Evolutionary conservation across 2,797 vertebrate genomes (phyloP), one percentile per base, ranked within the genome.

Genomic region (Manis crassicaudata): DNA sequence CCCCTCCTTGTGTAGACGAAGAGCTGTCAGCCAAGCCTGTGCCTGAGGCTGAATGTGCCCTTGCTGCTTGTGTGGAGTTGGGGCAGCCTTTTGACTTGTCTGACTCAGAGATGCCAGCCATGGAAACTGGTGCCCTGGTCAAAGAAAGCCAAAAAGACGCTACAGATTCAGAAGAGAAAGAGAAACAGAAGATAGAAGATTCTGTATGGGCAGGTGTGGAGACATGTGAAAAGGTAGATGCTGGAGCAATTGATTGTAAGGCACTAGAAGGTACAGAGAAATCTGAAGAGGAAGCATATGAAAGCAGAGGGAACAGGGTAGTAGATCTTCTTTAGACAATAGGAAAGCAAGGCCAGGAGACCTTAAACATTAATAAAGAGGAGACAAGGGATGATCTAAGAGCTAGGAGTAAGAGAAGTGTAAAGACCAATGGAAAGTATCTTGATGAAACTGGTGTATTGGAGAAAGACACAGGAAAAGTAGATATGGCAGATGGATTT

Each of bases 11-110:
- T 0, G 91, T 94, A 96, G 98, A 93, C 93, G 94, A 97, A 96
- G 98, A 97, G 75, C 97, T 98, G 90, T 97, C 96, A 79, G 95
- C 98, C 85, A 97, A 98, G 96, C 97, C 97, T 83, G 79, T 98
- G 50, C 54, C 97, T 70, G 96, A 98, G 96, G 88, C 97, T 97
- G 97, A 76, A 97, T 95, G 96, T 98, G 96, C 97, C 97, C 12
- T 97, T 98, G 98, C 98, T 98, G 98, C 99, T 98, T 98, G 97
- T 97, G 87, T 96, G 98, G 98, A 98, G 83, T 97, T 79, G 94
- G 90, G 94, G 68, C 97, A 98, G 92, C 97, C 93, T 56, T 96
- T 96, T 98, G 98, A 98, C 70, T 84, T 98, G 97, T 98, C 96
- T 94, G 96, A 90, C 97, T 97, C 97, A 96, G 97, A 99, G 96